Evolutionary conservation across 2,888 invertebrate genomes (phyloP).

Genomic region (Torymus texanus): DNA sequence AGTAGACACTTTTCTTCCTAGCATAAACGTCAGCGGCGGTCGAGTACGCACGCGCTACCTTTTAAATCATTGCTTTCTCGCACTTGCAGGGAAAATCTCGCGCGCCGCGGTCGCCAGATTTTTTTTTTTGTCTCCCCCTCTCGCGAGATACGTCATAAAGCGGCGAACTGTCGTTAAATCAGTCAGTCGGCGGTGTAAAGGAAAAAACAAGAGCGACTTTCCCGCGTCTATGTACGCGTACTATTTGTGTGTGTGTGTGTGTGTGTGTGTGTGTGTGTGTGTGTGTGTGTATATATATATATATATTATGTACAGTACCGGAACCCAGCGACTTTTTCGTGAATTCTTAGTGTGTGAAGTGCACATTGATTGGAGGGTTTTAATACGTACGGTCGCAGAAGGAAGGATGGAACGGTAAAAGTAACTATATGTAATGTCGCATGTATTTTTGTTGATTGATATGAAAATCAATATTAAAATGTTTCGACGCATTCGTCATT

Average conservation of each 20-base stretch:
- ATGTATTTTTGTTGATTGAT: no score
- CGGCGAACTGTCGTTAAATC: constrained; percentile 45
- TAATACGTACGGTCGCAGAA: background rate
- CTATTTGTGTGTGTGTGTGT: no score
- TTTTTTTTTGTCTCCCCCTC: background rate
- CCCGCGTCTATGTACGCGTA: background rate
- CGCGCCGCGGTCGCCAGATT: constrained; percentile 14
- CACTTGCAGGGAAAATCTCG: constrained; percentile 44
- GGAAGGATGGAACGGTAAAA: no score
- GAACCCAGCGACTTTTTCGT: constrained; percentile 12
- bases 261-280: no score
- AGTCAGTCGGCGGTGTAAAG: background rate
- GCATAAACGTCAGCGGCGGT: constrained; percentile 42
- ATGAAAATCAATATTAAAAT: no score
- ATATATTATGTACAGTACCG: background rate
- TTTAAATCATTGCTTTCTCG: constrained; percentile 53
- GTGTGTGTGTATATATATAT: no score
- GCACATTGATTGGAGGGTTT: constrained; percentile 1
- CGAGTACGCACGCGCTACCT: background rate
- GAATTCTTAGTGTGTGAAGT: constrained; percentile 30
- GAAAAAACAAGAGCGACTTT: constrained; percentile 35
- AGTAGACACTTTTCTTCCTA: constrained; percentile 47
- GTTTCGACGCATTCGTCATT: no score
- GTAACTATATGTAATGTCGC: no score
- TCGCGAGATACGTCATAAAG: constrained; percentile 43